Percentiles rank a stretch among this genome's conserved stretches.
These are phyloP conservation scores for Ophioderma brevispina DNA, from an alignment of 35 echinoderm and acorn worm genomes.

Conservation along the genomic window DNA sequence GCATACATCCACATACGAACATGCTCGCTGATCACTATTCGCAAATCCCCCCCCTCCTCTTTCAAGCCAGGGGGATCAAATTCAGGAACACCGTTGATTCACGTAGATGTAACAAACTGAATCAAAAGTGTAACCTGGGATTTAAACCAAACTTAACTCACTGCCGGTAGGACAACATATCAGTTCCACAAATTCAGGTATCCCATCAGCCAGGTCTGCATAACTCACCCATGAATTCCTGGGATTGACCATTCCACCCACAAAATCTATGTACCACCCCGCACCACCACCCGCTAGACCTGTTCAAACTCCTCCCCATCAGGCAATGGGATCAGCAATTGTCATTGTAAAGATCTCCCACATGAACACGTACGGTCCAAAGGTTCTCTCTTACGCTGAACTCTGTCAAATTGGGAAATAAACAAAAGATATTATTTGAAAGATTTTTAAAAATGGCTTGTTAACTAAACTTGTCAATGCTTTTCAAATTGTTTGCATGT, in stretches of 20 bases:
- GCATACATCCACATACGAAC: no score
- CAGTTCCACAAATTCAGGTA: conserved; percentile 86
- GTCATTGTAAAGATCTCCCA: conserved; percentile 41
- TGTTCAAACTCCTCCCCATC: conserved; percentile 72
- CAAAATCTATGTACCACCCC: conserved; percentile 65
- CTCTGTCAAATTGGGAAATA: not conserved
- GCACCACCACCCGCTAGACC: conserved; percentile 1
- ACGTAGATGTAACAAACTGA: no score
- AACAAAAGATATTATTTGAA: no score
- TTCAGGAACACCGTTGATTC: no score
- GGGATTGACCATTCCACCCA: conserved; percentile 51
- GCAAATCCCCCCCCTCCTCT: no score
- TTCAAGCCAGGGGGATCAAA: no score
- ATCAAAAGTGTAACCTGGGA: no score
- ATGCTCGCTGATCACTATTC: no score
- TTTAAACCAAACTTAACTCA: not conserved
- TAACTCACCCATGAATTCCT: conserved; percentile 23
- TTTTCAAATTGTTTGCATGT: no score
- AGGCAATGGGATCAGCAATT: not conserved
- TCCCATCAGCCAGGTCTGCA: conserved; percentile 56
- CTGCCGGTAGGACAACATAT: conserved; percentile 49
- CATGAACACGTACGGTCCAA: not conserved
- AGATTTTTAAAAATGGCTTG: no score
- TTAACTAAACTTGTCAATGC: no score
- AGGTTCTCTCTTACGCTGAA: no score